Base-by-base conservation (phyloP, 2,113 vertebrate genomes). In the Balaenoptera acutorostrata region DNA sequence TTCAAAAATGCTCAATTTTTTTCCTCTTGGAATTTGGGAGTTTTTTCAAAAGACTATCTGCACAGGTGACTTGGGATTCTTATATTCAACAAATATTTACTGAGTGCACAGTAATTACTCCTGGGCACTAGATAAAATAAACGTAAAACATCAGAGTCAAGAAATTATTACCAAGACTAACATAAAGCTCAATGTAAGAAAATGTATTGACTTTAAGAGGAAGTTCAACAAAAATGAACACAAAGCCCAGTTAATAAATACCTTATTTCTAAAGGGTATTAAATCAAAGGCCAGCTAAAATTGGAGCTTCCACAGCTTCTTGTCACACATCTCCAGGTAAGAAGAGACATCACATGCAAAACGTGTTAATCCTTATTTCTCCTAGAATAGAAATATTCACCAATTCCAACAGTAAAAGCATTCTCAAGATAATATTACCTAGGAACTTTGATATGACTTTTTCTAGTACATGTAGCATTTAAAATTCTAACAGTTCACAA, bases 31-130 rank as follows among this genome's bases (percentile, higher is more conserved):
- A 96, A 96, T 86, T 66, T 85, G n/a, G n/a, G 93, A 90, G 46
- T 80, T 80, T 94, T 20, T 92, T 95, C 29, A 59, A 69, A 93
- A 81, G 49, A 29, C 66, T 59, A 88, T 86, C 74, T 81, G 64
- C 74, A 41, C 15, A 88, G 20, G 36, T 44, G 39, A 96, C 71
- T 41, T 93, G 33, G 39, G 52, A 88, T 74, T 88, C 39, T 64
- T 96, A 86, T n/a, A 57, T 33, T 81, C n/a, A 86, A 68, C 21
- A 96, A 96, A 89, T 96, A 89, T 72, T 93, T 94, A 90, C 85
- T 77, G 21, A 88, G n/a, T 13, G 14, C 20, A 89, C 8, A 87
- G 81, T 71, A 88, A 86, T 92, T 98, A 95, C 52, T 80, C 59
- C 11, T 3, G 27, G 25, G 44, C 25, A 69, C 49, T 86, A 10